Base-by-base conservation (phyloP, 1,140 invertebrate species). In the Pollicipes pollicipes region DNA sequence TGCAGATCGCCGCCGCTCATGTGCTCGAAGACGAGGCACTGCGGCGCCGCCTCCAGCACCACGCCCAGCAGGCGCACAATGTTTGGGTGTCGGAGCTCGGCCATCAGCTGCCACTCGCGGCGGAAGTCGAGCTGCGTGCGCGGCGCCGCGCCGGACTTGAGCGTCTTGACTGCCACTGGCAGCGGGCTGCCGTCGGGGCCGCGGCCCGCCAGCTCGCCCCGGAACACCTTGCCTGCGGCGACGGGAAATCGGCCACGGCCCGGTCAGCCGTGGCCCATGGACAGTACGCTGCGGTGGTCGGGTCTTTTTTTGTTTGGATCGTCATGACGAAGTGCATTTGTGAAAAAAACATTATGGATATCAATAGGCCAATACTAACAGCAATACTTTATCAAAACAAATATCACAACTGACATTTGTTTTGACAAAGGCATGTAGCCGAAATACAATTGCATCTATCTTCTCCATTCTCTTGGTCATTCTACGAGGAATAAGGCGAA, bases 111-210 rank as follows among this genome's bases (percentile, higher is more conserved):
- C 66, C 94, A 92, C 77, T 86, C 83, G 71, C 92, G 83, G 77
- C 89, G 87, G 76, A 97, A 97, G 77, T 97, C 94, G 72, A 88
- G 88, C 72, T 91, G 88, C 0, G 93, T 93, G 82, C 97, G 96
- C 1, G 87, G 84, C 70, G 88, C 93, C 0, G 93, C 91, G 78
- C 93, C 92, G 78, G 95, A 93, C 79, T 96, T 96, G 0, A 97
- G 80, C 0, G 94, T 95, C 79, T 97, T 97, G 0, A 97, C 90
- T 16, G 93, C 93, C 4, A 97, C 93, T 76, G 88, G 89, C 68
- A 89, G 85, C 17, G 84, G 76, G 27, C 74, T 78, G 67, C 78
- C 78, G 75, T 73, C 73, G 17, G 73, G 74, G 63, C 71, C 79
- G 27, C 77, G 76, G 45, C 81, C 80, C 79, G 88, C 85, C n/a